Evolutionary conservation across 37 sponge, comb jelly and placozoan species (phyloP), one percentile per base, ranked within the genome.

Genomic region (Petrosia ficiformis): DNA sequence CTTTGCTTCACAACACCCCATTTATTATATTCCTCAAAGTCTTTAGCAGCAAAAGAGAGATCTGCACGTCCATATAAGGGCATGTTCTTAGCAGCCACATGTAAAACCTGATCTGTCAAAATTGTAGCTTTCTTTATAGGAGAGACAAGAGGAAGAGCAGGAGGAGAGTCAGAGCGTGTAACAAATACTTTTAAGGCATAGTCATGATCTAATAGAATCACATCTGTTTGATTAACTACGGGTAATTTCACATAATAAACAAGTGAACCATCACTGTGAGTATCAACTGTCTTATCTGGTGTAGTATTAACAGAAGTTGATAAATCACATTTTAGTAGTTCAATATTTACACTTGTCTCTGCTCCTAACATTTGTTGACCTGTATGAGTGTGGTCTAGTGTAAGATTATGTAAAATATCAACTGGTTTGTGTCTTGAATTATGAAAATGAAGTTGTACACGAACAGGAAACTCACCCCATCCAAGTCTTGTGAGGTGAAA

Each of bases 401-500:
- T 80, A 41, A 94, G 73, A 48, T 83, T 77, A 65, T 94, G 95
- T 36, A 94, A 76, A 56, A 90, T 78, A 60, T 94, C 95, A 2
- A 87, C 75, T 2, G 84, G 73, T 52, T 87, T 94, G 57, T 93
- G 76, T 16, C 35, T 0, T 19, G 42, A 30, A 36, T 87, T 73
- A 25, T n/a, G 24, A 54, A 94, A 87, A 35, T 80, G 81, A 52
- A 94, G 72, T 68, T 87, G 95, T 1, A 91, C 84, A 32, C 95
- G 76, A 3, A 94, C 72, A 34, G 92, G 95, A 76, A 94, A 94
- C 54, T 94, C 95, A 37, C 95, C 95, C 95, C 95, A 94, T 19
- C 95, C 95, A 34, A 82, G 65, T 33, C 92, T 72, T 19, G 80
- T 83, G 31, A 94, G 86, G 54, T 94, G 92, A 43, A 87, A 94